These are phyloP conservation scores for Epinotia nisella DNA, from an alignment of 2,888 invertebrate genomes.

Conservation along the genomic window DNA sequence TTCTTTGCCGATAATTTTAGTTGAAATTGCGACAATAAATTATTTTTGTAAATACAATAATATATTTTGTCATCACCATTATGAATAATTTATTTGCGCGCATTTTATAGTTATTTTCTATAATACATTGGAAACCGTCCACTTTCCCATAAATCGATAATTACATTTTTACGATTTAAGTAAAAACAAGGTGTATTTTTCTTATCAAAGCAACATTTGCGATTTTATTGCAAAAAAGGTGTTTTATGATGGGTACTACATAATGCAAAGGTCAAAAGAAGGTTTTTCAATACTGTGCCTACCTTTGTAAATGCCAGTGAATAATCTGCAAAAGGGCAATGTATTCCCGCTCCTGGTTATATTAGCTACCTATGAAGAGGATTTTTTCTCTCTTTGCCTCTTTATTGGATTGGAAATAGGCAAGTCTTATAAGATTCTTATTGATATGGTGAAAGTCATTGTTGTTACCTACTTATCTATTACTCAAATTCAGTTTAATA, in stretches of 20 bases:
- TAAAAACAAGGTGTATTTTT: neutral
- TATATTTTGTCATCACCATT: conserved; percentile 20
- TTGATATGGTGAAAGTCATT: neutral
- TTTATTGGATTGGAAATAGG: neutral
- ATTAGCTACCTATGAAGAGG: neutral
- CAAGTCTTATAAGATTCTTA: conserved; percentile 1
- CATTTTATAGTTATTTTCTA: neutral
- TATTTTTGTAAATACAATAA: conserved; percentile 64
- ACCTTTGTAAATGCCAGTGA: conserved; percentile 35
- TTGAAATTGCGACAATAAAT: conserved; percentile 42
- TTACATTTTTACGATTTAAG: conserved; percentile 10
- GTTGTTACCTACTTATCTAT: too few relatives aligned
- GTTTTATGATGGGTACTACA: conserved; percentile 6
- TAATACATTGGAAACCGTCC: conserved; percentile 8
- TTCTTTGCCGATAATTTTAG: conserved; percentile 55
- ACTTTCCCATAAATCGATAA: conserved; percentile 34
- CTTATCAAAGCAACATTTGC: neutral
- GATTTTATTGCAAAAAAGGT: conserved; percentile 12
- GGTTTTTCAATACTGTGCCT: conserved; percentile 14
- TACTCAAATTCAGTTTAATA: too few relatives aligned
- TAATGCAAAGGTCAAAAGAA: conserved; percentile 38
- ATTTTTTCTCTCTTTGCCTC: neutral
- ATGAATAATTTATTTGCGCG: neutral
- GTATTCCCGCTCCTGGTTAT: conserved; percentile 7
- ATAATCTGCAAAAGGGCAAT: conserved; percentile 29